These are phyloP conservation scores for Junco hyemalis DNA, from an alignment of 2,113 vertebrate species.

Conservation along the genomic window DNA sequence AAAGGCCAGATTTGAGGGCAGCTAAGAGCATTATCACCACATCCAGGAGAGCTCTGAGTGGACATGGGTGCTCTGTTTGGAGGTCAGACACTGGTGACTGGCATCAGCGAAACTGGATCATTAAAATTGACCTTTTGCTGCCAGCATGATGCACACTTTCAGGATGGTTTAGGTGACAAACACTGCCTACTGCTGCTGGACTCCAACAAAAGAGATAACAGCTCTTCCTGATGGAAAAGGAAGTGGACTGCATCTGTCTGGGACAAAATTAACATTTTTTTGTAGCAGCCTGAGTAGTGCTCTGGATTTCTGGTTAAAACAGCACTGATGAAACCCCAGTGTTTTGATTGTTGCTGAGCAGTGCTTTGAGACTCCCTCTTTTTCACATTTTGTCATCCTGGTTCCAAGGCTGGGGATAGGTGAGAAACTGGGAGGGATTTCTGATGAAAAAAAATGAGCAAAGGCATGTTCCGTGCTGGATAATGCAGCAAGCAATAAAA, in stretches of 20 bases:
- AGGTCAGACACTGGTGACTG: neutral
- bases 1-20: neutral
- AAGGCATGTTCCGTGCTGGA: neutral
- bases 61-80: neutral
- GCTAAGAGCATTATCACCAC: neutral
- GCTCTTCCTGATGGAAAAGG: neutral
- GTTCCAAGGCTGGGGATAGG: neutral
- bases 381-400: neutral
- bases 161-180: neutral
- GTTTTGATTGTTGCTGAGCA: neutral
- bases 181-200: neutral
- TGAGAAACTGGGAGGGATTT: neutral
- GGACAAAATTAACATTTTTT: neutral
- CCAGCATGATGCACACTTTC: neutral
- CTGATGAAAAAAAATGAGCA: neutral
- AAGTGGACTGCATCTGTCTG: neutral
- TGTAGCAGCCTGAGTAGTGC: rapidly evolving
- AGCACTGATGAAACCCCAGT: neutral
- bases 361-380: neutral
- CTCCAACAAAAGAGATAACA: neutral
- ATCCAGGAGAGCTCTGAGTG: neutral
- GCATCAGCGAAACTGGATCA: neutral
- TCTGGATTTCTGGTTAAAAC: neutral
- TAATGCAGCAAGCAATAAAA: neutral
- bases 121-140: neutral